These are phyloP conservation scores for Yponomeuta malinellus DNA, from an alignment of 2,888 invertebrate species.

Conservation along the genomic window DNA sequence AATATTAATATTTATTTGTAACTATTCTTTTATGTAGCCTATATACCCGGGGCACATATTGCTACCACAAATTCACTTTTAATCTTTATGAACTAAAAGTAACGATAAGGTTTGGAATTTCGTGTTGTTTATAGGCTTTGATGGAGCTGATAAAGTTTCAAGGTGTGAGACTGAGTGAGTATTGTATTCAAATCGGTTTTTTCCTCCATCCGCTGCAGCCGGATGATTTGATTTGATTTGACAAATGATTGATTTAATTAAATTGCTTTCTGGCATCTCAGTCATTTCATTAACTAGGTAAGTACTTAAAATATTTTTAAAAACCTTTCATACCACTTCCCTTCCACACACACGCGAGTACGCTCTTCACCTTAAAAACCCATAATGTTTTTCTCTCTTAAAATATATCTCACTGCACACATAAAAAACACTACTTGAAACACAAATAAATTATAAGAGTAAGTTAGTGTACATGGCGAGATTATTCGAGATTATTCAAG, in stretches of 20 bases:
- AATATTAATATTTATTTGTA: no score
- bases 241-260: background rate
- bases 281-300: background rate
- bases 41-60: background rate
- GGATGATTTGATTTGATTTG: no score
- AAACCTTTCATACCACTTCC: no score
- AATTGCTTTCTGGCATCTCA: background rate
- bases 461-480: no score
- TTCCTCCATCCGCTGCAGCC: constrained; percentile 17
- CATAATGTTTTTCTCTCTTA: no score
- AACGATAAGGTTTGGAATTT: background rate
- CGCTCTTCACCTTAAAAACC: no score
- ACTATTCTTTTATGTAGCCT: background rate
- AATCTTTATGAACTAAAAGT: background rate
- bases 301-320: background rate
- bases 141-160: constrained; percentile 8
- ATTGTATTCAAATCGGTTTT: constrained; percentile 21
- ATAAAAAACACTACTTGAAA: no score
- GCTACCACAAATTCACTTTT: background rate
- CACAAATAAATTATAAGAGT: no score
- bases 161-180: constrained; percentile 16
- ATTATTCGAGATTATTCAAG: no score
- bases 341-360: no score
- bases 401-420: no score
- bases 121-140: background rate